Evolutionary conservation across 2,797 vertebrate genomes (phyloP), one percentile per base, ranked within the genome.

Genomic region (Pseudocheirus occidentalis): DNA sequence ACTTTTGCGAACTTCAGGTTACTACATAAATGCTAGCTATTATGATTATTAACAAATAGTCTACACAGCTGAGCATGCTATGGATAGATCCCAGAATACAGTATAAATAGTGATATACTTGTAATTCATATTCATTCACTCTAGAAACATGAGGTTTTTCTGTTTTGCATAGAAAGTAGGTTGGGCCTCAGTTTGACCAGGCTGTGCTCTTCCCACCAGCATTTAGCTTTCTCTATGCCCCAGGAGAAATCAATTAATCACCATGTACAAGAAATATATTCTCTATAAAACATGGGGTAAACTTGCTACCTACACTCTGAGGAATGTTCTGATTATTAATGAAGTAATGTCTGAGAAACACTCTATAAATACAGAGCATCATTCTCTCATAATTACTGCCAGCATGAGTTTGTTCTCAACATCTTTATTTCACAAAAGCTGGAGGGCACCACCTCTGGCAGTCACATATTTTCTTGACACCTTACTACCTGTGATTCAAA

Each of bases 261-360:
- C 96, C 96, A 90, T 73, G 96, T 93, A 91, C 92, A 93, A 93
- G 24, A 90, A 90, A 90, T 96, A 95, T 97, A 95, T 94, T 92
- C 57, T 95, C 94, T 93, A 89, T 97, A 98, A 97, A 96, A 87
- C 94, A 55, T 40, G 96, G 93, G 92, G 94, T 97, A 89, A 27
- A 4, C 55, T 96, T 94, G 89, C 94, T 97, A 95, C 93, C 96
- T 98, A 97, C 0, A 0, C 90, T 91, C 34, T 93, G 59, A 97
- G 95, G 94, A 97, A 97, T 97, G 97, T 97, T 94, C 94, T 97
- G 94, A 95, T 95, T 97, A 98, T 97, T 97, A 97, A 97, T 97
- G 97, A 97, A 97, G 96, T 97, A 95, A 97, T 97, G 97, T 97
- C 96, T 97, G 95, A 97, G 97, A 97, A 91, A 54, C 34, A 95